Base-by-base conservation (phyloP, 2,797 vertebrate genomes). In the Sebastes aleutianus region DNA sequence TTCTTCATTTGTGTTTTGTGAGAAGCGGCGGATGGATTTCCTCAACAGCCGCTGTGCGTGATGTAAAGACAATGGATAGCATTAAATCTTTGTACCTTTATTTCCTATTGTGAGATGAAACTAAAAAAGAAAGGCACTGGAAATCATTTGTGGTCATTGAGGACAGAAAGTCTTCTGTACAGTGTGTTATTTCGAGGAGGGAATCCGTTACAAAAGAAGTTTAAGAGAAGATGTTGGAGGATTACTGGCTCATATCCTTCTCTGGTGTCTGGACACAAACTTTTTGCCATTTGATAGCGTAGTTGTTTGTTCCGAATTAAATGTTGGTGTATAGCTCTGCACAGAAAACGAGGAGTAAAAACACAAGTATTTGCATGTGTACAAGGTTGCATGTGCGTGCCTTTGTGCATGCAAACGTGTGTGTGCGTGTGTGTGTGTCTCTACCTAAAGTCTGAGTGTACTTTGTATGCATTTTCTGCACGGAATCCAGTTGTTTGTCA, bases 271-370 rank as follows among this genome's bases (percentile, higher is more conserved):
- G 87, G 91, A 88, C 89, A 85, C 90, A 91, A 88, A 91, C 62
- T 76, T 76, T 70, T 70, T 83, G 79, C 84, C 82, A 90, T 89
- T 86, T 70, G 50, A 92, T 95, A 92, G 90, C 85, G 83, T 92
- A 93, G 91, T 88, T 93, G 88, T 94, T 94, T 94, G 92, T 95
- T 96, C 95, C 86, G 74, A 94, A 94, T 93, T 89, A 92, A 95
- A 88, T 74, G 64, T 84, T 74, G 9, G 53, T 59, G 76, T 88
- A 83, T 85, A 85, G 85, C 71, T 92, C 86, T 77, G 92, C 87
- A 91, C 83, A 84, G 79, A 90, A 80, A 78, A 82, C 12, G 53
- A 82, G 61, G 74, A 74, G 82, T 79, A 77, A 87, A 77, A 80
- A 85, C 22, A 67, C 6, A 4, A 81, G 39, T 87, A 83, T 88